A percentile compares a stretch with the other conserved stretches of the same genome.
Conservation (phyloP, 2,113 vertebrate genomes). For the Cynoglossus semilaevis region DNA sequence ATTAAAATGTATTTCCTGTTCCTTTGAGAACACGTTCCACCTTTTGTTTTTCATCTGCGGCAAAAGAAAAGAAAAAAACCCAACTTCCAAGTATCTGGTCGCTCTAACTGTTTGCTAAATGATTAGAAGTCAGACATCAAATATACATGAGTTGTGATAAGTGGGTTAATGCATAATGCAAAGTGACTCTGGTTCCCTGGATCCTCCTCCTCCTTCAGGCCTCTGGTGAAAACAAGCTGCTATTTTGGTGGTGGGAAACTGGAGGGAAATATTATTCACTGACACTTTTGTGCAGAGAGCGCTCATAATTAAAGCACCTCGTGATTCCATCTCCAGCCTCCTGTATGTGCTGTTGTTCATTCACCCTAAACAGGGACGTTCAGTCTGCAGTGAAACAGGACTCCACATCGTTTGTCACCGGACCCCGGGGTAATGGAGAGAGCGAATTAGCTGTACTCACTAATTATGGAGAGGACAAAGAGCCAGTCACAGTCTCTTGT, state of each 20-base stretch:
- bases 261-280: slow-evolving; percentile 1
- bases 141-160: neutral
- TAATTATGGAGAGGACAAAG: slow-evolving; percentile 71
- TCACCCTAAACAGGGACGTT: slow-evolving; percentile 33
- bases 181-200: slow-evolving; percentile 9
- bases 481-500: slow-evolving; percentile 51
- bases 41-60: too few species aligned
- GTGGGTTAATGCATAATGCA: slow-evolving; percentile 1
- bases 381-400: slow-evolving; percentile 40
- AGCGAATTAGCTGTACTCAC: slow-evolving; percentile 62
- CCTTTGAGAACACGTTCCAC: too few species aligned
- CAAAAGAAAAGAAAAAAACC: neutral
- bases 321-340: slow-evolving; percentile 19
- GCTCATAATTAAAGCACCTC: slow-evolving; percentile 20
- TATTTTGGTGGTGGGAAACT: neutral
- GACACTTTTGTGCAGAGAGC: slow-evolving; percentile 1
- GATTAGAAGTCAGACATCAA: neutral
- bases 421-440: slow-evolving; percentile 63
- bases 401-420: slow-evolving; percentile 50
- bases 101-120: neutral
- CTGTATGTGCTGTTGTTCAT: slow-evolving; percentile 33
- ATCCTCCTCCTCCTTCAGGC: slow-evolving; percentile 1
- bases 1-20: too few species aligned
- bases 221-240: slow-evolving; percentile 5
- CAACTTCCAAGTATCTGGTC: neutral